Conservation (phyloP, 2,797 vertebrate species). For the Pagetopsis macropterus region DNA sequence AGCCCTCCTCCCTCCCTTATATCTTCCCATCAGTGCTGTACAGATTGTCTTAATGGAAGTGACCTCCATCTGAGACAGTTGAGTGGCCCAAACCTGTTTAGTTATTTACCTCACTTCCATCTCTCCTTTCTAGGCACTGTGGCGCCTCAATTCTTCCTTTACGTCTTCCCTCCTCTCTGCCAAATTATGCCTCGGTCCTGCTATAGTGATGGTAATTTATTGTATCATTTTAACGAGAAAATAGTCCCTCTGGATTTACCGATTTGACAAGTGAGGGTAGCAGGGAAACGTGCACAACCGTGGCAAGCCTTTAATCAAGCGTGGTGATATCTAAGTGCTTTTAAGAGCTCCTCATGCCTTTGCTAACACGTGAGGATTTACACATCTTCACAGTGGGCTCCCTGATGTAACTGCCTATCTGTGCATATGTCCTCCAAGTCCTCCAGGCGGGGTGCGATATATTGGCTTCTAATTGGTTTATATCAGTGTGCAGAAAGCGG, state of each 20-base stretch:
- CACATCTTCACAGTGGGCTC: slow-evolving; percentile 39
- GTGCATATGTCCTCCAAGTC: slow-evolving; percentile 35
- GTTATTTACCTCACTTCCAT: slow-evolving; percentile 55
- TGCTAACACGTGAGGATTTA: slow-evolving; percentile 43
- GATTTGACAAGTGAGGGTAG: slow-evolving; percentile 34
- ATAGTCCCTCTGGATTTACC: slow-evolving; percentile 48
- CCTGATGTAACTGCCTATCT: slow-evolving; percentile 40
- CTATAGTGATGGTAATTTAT: slow-evolving; percentile 29
- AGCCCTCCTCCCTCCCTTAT: slow-evolving; percentile 10
- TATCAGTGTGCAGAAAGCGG: slow-evolving; percentile 44
- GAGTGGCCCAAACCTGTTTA: slow-evolving; percentile 65
- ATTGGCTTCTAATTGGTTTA: slow-evolving; percentile 51
- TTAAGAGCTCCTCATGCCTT: slow-evolving; percentile 40
- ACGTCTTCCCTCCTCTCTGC: slow-evolving; percentile 24
- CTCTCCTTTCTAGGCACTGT: slow-evolving; percentile 12
- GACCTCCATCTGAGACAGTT: slow-evolving; percentile 60
- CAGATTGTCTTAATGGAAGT: slow-evolving; percentile 68
- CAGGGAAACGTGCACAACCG: slow-evolving; percentile 9
- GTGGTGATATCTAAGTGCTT: slow-evolving; percentile 34
- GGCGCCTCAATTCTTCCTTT: slow-evolving; percentile 22
- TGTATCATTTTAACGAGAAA: slow-evolving; percentile 51
- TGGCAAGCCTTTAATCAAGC: slow-evolving; percentile 35
- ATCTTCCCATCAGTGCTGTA: slow-evolving; percentile 21
- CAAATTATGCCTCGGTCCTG: slow-evolving; percentile 10
- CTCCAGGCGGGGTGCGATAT: not conserved